Evolutionary conservation across 2,888 invertebrate species (phyloP).

Genomic region (Tachina grossa): DNA sequence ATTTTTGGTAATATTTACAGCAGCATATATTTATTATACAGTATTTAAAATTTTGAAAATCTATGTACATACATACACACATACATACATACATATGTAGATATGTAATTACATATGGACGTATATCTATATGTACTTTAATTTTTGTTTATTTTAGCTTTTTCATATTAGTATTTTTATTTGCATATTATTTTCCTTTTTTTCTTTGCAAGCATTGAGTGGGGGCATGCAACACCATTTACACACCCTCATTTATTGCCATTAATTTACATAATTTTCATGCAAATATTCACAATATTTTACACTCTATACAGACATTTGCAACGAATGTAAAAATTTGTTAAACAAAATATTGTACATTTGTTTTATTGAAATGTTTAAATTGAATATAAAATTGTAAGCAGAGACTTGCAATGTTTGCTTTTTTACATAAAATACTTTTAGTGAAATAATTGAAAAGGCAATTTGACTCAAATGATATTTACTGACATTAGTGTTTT

Average conservation of each 20-base stretch:
- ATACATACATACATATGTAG: too few relatives aligned
- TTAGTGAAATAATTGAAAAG: constrained; percentile 24
- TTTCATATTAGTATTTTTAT: constrained; percentile 27
- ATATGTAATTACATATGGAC: not conserved
- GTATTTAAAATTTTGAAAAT: constrained; percentile 40
- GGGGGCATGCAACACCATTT: constrained; percentile 39
- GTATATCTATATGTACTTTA: constrained; percentile 18
- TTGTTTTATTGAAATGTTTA: constrained; percentile 46
- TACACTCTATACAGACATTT: constrained; percentile 21
- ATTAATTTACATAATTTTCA: constrained; percentile 67
- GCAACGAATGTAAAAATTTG: constrained; percentile 14
- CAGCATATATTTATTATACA: constrained; percentile 19
- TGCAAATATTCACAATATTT: constrained; percentile 65
- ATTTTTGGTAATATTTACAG: constrained; percentile 22
- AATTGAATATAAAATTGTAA: constrained; percentile 40
- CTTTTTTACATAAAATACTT: constrained; percentile 27
- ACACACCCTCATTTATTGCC: constrained; percentile 61
- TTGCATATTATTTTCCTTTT: constrained; percentile 17
- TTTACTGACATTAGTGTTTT: constrained; percentile 34
- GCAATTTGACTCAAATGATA: constrained; percentile 18
- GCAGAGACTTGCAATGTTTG: constrained; percentile 2
- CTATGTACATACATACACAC: not conserved
- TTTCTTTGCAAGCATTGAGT: constrained; percentile 29
- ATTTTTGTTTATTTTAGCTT: constrained; percentile 15
- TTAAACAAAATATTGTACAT: constrained; percentile 25